Evolutionary conservation across 2,113 vertebrate species (phyloP).

Genomic region (Machaerirhynchus nigripectus): DNA sequence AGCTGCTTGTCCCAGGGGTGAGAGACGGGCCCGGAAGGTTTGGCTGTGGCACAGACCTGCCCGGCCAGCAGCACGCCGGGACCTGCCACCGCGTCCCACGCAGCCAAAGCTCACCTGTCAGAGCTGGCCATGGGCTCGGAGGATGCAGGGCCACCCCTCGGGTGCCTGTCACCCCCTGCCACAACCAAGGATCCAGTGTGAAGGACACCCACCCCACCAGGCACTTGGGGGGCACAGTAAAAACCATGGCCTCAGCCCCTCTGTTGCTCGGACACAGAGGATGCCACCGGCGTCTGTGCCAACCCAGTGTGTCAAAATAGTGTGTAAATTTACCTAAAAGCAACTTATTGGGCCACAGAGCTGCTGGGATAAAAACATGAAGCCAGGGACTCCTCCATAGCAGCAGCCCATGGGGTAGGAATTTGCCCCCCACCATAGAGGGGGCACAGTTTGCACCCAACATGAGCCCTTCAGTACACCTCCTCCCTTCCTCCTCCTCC

Average conservation of each 20-base stretch:
- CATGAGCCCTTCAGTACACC: neutral
- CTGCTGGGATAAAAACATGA: neutral
- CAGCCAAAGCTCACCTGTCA: neutral
- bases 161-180: neutral
- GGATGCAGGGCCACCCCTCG: neutral
- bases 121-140: neutral
- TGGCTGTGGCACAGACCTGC: neutral
- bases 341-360: neutral
- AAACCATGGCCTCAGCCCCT: fast-evolving
- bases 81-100: neutral
- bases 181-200: fast-evolving
- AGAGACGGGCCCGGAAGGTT: neutral
- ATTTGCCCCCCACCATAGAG: neutral
- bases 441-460: neutral
- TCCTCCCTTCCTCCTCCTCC: neutral
- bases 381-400: fast-evolving
- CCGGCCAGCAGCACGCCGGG: neutral
- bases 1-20: neutral
- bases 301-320: fast-evolving
- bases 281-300: neutral
- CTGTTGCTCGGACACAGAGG: neutral
- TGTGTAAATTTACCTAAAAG: neutral
- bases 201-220: neutral
- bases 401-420: neutral
- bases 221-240: neutral